Conservation (phyloP, 2,113 vertebrate species). For the Toxostoma redivivum region DNA sequence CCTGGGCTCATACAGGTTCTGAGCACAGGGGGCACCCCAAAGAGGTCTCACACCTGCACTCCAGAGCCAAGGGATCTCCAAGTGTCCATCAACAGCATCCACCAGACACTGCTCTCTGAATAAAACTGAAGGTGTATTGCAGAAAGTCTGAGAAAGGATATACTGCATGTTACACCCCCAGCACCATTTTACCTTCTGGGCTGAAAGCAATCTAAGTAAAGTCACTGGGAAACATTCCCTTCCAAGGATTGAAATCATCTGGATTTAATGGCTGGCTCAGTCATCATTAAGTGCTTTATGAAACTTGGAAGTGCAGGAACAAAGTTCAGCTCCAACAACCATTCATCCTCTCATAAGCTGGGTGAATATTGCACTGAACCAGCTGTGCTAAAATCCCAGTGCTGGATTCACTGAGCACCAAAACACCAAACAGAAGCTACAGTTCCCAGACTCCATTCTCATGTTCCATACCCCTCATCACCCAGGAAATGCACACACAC, state of each 20-base stretch:
- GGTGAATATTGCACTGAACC: not conserved
- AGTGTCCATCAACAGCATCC: not conserved
- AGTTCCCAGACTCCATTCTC: not conserved
- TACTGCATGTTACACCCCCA: not conserved
- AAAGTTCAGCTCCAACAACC: not conserved
- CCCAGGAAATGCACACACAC: not conserved
- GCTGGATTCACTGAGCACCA: not conserved
- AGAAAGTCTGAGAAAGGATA: not conserved
- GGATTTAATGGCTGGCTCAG: not conserved
- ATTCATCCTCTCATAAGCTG: not conserved
- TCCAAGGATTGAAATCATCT: not conserved
- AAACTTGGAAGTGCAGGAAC: not conserved
- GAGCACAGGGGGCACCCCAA: not conserved
- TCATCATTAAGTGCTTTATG: not conserved
- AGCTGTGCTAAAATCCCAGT: not conserved
- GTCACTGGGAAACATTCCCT: not conserved
- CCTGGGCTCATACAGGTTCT: rapidly evolving
- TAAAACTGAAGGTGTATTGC: not conserved
- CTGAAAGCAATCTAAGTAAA: not conserved
- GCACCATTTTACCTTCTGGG: not conserved
- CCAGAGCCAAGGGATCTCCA: not conserved
- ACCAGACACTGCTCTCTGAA: not conserved
- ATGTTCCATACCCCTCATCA: rapidly evolving
- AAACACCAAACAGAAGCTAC: not conserved
- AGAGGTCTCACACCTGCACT: not conserved